These are phyloP conservation scores for Macroteleia sp. DNA, from an alignment of 2,888 invertebrate genomes.

Conservation along the genomic window DNA sequence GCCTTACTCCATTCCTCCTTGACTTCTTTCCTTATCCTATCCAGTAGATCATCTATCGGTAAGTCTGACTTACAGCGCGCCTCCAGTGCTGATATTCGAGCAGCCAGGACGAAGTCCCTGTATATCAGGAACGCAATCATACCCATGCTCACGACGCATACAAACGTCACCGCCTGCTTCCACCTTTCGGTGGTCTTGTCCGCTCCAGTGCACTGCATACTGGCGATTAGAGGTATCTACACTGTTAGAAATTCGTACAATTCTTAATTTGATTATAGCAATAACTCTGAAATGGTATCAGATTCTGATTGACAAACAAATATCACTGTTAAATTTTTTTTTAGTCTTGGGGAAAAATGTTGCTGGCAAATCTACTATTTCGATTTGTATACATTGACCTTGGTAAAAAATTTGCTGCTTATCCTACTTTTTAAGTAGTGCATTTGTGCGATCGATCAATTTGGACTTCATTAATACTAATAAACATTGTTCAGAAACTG, in stretches of 20 bases:
- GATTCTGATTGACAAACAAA: too few relatives aligned
- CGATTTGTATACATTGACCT: too few relatives aligned
- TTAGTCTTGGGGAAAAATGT: too few relatives aligned
- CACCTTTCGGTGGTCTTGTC: conserved; percentile 55
- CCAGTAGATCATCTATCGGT: neutral
- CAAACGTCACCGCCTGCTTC: conserved; percentile 75
- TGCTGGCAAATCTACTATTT: too few relatives aligned
- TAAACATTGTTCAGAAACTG: too few relatives aligned
- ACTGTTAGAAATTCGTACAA: conserved; percentile 45
- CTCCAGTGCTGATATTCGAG: conserved; percentile 77
- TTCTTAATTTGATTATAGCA: neutral
- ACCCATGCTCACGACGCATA: conserved; percentile 78
- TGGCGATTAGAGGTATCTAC: conserved; percentile 44
- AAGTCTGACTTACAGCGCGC: conserved; percentile 59
- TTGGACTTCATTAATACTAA: too few relatives aligned
- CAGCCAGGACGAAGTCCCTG: conserved; percentile 76
- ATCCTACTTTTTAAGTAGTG: too few relatives aligned
- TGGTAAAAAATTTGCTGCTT: too few relatives aligned
- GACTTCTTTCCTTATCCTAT: conserved; percentile 69
- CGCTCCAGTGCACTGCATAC: conserved; percentile 29
- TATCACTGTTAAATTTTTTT: too few relatives aligned
- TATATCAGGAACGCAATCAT: conserved; percentile 77
- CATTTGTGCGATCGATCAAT: too few relatives aligned
- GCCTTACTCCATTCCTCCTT: conserved; percentile 67
- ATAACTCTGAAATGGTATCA: too few relatives aligned